Conservation (phyloP, 1,140 invertebrate genomes). For the Theocolax elegans region DNA sequence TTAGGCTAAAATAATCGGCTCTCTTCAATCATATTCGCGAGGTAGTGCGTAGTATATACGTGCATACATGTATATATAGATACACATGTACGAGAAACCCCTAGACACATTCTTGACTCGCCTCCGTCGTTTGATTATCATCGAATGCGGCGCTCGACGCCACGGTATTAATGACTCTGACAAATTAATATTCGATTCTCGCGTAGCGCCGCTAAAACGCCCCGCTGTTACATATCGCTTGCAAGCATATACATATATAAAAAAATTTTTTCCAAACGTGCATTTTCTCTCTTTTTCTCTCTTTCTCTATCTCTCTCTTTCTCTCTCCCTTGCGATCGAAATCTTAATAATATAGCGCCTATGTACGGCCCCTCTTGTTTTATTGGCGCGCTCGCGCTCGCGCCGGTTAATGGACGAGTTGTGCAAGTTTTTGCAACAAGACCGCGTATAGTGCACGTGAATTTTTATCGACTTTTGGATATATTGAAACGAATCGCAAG, state of each 20-base stretch:
- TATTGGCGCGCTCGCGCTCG: neutral
- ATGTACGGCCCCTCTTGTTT: neutral
- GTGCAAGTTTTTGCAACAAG: neutral
- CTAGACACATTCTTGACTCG: too few relatives aligned
- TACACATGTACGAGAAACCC: too few relatives aligned
- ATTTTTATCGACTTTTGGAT: constrained; percentile 2
- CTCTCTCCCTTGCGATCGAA: constrained; percentile 7
- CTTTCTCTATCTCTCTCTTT: neutral
- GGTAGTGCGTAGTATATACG: neutral
- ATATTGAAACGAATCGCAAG: neutral
- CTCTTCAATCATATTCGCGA: too few relatives aligned
- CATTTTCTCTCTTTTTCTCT: too few relatives aligned
- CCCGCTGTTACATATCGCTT: too few relatives aligned
- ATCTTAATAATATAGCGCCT: constrained; percentile 32
- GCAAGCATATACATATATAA: too few relatives aligned
- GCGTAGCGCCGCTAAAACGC: too few relatives aligned
- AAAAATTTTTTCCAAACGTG: too few relatives aligned
- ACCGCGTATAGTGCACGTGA: neutral
- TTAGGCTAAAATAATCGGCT: neutral
- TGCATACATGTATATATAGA: too few relatives aligned
- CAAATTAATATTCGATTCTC: constrained; percentile 34
- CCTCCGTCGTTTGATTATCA: constrained; percentile 12
- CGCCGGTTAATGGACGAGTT: constrained; percentile 12
- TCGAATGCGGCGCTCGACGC: neutral
- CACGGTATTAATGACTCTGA: constrained; percentile 17